Percentiles rank a stretch among this genome's conserved stretches.
These are phyloP conservation scores for Tridacna crocea DNA, from an alignment of 2,888 invertebrate species.

Conservation along the genomic window DNA sequence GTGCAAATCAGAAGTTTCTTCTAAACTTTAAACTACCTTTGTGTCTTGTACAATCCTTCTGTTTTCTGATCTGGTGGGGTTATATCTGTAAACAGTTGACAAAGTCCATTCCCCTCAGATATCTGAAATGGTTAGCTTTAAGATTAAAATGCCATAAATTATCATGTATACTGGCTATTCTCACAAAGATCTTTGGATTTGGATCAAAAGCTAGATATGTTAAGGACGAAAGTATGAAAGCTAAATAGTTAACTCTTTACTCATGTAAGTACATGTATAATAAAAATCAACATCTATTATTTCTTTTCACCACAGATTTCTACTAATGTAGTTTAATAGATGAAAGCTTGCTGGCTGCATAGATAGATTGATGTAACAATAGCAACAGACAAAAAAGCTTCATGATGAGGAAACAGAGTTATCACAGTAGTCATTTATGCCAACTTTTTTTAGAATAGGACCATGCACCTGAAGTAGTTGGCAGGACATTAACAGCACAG, in stretches of 20 bases:
- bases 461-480: no score
- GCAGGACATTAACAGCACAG: no score
- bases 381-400: no score
- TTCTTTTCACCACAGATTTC: no score
- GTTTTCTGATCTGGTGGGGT: constrained; percentile 62
- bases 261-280: background rate
- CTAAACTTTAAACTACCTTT: constrained; percentile 35
- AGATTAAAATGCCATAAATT: background rate
- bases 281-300: no score
- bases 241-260: background rate
- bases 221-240: background rate
- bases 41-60: constrained; percentile 48
- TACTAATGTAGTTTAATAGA: no score
- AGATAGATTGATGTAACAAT: no score
- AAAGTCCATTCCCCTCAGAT: constrained; percentile 21
- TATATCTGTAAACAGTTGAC: constrained; percentile 63
- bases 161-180: background rate
- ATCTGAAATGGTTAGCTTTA: background rate
- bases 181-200: background rate
- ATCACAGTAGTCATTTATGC: no score
- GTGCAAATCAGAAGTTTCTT: background rate
- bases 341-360: no score
- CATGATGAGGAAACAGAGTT: no score
- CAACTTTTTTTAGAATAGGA: no score
- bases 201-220: background rate